phyloP scores from a whole-genome alignment of 2,888 invertebrate species.

The Epiblema foenella region DNA sequence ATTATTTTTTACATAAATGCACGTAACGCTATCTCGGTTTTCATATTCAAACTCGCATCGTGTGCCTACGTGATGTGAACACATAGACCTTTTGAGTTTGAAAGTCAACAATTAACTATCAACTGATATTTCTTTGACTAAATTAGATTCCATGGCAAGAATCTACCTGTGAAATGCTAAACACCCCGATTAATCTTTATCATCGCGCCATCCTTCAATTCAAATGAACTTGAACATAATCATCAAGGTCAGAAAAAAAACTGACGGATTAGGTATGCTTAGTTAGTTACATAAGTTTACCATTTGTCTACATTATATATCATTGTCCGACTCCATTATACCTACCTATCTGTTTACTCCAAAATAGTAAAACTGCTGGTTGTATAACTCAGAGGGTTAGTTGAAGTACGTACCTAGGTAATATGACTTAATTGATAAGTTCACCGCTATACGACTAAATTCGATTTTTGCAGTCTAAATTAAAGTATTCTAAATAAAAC shows the following conservation, averaged over 20 bases:
- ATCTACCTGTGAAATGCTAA: conserved; percentile 42
- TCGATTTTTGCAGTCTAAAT: not conserved
- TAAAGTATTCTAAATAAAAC: not conserved
- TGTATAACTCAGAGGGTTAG: too few species aligned
- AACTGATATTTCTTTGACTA: not conserved
- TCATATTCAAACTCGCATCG: conserved; percentile 30
- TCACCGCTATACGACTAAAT: not conserved
- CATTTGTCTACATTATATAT: conserved; percentile 25
- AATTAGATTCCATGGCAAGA: conserved; percentile 9
- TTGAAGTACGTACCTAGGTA: too few species aligned
- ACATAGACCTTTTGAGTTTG: not conserved
- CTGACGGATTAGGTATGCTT: conserved; percentile 32
- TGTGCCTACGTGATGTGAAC: conserved; percentile 46
- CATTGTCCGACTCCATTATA: not conserved
- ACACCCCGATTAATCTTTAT: conserved; percentile 24
- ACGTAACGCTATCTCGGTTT: conserved; percentile 52
- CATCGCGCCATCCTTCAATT: conserved; percentile 40
- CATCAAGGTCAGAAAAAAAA: conserved; percentile 37
- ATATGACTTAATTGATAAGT: not conserved
- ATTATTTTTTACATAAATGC: conserved; percentile 58
- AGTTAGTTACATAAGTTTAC: conserved; percentile 28
- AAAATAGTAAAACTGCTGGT: not conserved
- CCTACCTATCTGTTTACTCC: not conserved
- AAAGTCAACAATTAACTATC: not conserved
- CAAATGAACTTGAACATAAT: conserved; percentile 36